Evolutionary conservation across 2,113 vertebrate species (phyloP), one percentile per base, ranked within the genome.

Genomic region (Colaptes auratus): DNA sequence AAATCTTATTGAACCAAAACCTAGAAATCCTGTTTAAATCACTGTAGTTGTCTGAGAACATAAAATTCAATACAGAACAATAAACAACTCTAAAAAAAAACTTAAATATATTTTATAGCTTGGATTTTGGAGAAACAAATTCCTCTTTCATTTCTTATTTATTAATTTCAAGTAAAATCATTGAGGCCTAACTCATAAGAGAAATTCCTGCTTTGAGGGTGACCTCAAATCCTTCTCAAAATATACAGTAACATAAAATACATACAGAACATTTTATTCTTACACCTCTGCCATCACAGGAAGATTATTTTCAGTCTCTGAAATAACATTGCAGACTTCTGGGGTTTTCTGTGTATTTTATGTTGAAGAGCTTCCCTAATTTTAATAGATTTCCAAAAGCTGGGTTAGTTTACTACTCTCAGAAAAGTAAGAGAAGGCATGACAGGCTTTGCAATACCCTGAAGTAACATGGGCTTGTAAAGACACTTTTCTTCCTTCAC

Each of bases 301-400:
- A 97, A 97, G 48, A 89, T 82, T 70, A 89, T 95, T 97, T 97
- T 50, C 56, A 95, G 28, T 90, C 74, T 82, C 91, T 95, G 50
- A 73, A 93, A 93, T 72, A 93, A 76, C 70, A 90, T 27, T 77
- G 28, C 33, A 70, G 82, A 82, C 72, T 96, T 64, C 69, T 89
- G 42, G 39, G 35, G 9, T 30, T 96, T 87, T 94, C 42, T 91
- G 27, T 85, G 52, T 86, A 11, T 66, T 84, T 95, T 72, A 67
- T 67, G 55, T 67, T 42, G 44, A 60, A 69, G 7, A 73, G 7
- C 89, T 70, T 93, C 56, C 56, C 33, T 60, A 31, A 21, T 74
- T 79, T 36, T 78, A 87, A 69, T 7, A 52, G 44, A 31, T 20
- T 27, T 90, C 74, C 77, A 58, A 8, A 17, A 90, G 66, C 42